Evolutionary conservation across 2,797 vertebrate species (phyloP), one percentile per base, ranked within the genome.

Genomic region (Platalea minor): DNA sequence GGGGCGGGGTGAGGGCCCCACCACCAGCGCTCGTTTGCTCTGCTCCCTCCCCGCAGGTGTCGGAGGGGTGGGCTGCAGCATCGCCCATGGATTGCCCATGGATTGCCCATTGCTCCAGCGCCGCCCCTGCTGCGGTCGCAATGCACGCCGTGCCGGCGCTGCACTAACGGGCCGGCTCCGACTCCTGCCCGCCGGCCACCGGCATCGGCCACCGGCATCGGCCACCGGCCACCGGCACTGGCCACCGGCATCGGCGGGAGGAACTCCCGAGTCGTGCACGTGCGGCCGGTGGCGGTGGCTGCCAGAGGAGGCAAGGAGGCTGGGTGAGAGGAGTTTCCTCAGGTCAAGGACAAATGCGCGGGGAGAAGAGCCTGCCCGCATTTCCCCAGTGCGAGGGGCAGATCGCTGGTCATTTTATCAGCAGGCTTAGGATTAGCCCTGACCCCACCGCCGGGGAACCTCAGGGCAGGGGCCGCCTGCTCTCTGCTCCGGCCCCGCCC

Each of bases 71-170:
- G 26, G 43, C 2, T 10, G 20, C 16, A 39, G 37, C 37, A 39
- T 39, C 37, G 37, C 37, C 37, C 37, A 39, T 39, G 37, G 37
- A 8, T 35, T 35, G 37, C 37, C 37, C 37, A 39, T 39, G 37
- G 37, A 39, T 10, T 11, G 37, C 37, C 37, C 37, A 39, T 16
- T 39, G 41, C 23, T 46, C 23, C n/a, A 33, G 48, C 50, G 5
- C 4, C 1, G 18, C 59, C 14, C 81, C 17, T 9, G 26, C 17
- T 8, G 54, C 35, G 25, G 19, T 14, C 37, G 12, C 31, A 4
- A 2, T 1, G 37, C 45, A 5, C 10, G 2, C 3, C 8, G 1
- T 23, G n/a, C 8, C 9, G 50, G 54, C 29, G 4, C 54, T 7
- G 45, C 78, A 11, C 5, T 2, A 14, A 28, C 21, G 13, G 4